Percentiles rank a stretch among this genome's conserved stretches.
Evolutionary conservation across 2,797 vertebrate genomes (phyloP).

Genomic region (Anas capensis): DNA sequence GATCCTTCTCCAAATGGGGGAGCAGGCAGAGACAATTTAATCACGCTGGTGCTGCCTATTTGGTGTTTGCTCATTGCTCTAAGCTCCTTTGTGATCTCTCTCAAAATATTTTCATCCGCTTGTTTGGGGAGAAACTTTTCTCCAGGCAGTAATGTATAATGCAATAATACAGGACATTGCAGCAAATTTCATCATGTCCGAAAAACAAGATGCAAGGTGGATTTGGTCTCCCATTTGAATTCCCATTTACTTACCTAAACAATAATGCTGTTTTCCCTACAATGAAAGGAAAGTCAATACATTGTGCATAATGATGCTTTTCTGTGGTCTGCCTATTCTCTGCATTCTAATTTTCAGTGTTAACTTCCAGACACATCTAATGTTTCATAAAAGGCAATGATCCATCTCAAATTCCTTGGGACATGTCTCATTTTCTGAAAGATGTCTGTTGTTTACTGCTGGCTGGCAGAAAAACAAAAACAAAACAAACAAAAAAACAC

Average conservation of each 20-base stretch:
- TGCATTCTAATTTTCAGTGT: slow-evolving; percentile 64
- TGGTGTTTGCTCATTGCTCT: slow-evolving; percentile 47
- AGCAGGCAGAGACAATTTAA: slow-evolving; percentile 43
- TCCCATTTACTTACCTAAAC: slow-evolving; percentile 44
- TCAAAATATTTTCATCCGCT: slow-evolving; percentile 45
- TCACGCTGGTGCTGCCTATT: neutral
- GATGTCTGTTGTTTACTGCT: slow-evolving; percentile 62
- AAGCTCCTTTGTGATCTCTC: slow-evolving; percentile 39
- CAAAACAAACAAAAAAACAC: neutral
- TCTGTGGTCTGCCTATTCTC: slow-evolving; percentile 45
- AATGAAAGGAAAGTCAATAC: slow-evolving; percentile 32
- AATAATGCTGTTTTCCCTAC: slow-evolving; percentile 14
- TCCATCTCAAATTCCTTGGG: slow-evolving; percentile 70
- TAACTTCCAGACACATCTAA: slow-evolving; percentile 66
- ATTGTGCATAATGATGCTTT: slow-evolving; percentile 42
- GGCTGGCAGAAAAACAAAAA: neutral
- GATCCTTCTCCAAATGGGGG: neutral
- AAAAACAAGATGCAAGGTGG: neutral
- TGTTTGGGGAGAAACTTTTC: slow-evolving; percentile 43
- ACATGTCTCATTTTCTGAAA: slow-evolving; percentile 61
- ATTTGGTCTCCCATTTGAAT: slow-evolving; percentile 47
- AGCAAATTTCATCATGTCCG: slow-evolving; percentile 22
- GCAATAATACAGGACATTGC: slow-evolving; percentile 14
- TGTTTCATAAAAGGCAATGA: slow-evolving; percentile 74
- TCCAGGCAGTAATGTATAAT: slow-evolving; percentile 45